Conservation (phyloP, 2,797 vertebrate genomes). For the Podarcis lilfordi region DNA sequence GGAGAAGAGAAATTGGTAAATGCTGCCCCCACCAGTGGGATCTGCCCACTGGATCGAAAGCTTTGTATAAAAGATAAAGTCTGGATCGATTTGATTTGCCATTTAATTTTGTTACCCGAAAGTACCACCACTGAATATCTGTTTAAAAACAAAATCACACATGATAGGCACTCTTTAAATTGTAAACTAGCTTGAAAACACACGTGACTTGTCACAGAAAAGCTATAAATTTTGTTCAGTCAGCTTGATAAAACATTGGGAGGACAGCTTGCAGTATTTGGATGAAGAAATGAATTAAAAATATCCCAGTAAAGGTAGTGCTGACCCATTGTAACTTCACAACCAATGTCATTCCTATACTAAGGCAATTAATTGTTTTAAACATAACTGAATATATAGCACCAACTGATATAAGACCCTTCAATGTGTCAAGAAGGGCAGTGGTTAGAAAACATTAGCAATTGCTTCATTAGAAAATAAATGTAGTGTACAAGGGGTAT, state of each 20-base stretch:
- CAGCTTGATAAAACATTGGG: slow-evolving; percentile 23
- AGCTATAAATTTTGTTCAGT: slow-evolving; percentile 1
- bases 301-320: slow-evolving; percentile 30
- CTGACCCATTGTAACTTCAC: slow-evolving; percentile 9
- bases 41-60: neutral
- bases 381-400: slow-evolving; percentile 16
- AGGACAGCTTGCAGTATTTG: neutral
- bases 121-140: slow-evolving; percentile 34
- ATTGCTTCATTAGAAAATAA: slow-evolving; percentile 72
- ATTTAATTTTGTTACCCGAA: slow-evolving; percentile 47
- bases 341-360: slow-evolving; percentile 19
- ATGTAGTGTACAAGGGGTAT: slow-evolving; percentile 73
- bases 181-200: slow-evolving; percentile 47
- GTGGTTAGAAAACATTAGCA: slow-evolving; percentile 67
- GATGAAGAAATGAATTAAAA: slow-evolving; percentile 23
- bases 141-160: slow-evolving; percentile 28
- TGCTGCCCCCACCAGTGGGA: neutral
- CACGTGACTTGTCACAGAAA: neutral
- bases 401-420: slow-evolving; percentile 3
- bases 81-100: slow-evolving; percentile 32
- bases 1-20: neutral
- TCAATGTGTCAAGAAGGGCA: slow-evolving; percentile 47
- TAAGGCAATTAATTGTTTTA: slow-evolving; percentile 17
- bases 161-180: slow-evolving; percentile 48
- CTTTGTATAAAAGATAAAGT: neutral